Evolutionary conservation across 2,888 invertebrate genomes (phyloP).

Genomic region (Drosophila monieri): DNA sequence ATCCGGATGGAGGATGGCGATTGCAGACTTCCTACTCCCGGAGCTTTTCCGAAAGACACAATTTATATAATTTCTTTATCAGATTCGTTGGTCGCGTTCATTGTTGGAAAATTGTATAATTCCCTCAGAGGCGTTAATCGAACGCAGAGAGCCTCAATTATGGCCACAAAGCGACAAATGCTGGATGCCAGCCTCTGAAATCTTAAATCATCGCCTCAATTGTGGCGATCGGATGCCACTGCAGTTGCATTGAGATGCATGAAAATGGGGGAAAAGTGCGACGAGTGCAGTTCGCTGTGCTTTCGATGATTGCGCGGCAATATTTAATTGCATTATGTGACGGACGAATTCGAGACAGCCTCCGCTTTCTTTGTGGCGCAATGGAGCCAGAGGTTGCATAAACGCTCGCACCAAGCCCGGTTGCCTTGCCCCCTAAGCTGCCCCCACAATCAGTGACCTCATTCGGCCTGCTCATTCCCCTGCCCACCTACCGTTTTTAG

Average conservation of each 20-base stretch:
- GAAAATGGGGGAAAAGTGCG: slow-evolving; percentile 65
- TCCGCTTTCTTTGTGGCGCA: slow-evolving; percentile 57
- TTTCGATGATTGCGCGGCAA: slow-evolving; percentile 58
- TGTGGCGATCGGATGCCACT: slow-evolving; percentile 20
- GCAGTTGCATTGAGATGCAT: slow-evolving; percentile 52
- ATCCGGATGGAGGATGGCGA: slow-evolving; percentile 53
- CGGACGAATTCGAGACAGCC: slow-evolving; percentile 54
- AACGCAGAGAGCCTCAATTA: slow-evolving; percentile 63
- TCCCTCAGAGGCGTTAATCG: slow-evolving; percentile 63
- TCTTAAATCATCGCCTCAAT: slow-evolving; percentile 23
- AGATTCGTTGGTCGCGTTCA: slow-evolving; percentile 49
- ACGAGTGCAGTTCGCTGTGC: slow-evolving; percentile 66
- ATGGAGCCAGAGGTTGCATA: slow-evolving; percentile 48
- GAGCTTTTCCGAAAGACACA: slow-evolving; percentile 63
- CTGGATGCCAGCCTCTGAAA: slow-evolving; percentile 1
- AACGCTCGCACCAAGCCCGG: slow-evolving; percentile 12
- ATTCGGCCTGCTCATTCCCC: slow-evolving; percentile 36
- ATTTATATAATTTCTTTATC: slow-evolving; percentile 75
- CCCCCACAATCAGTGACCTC: slow-evolving; percentile 60
- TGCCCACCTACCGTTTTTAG: slow-evolving; percentile 8
- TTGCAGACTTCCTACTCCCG: slow-evolving; percentile 66
- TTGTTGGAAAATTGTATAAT: slow-evolving; percentile 71
- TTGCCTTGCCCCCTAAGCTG: slow-evolving; percentile 26
- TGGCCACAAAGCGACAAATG: slow-evolving; percentile 62
- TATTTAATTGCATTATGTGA: slow-evolving; percentile 66